Evolutionary conservation across 2,113 vertebrate genomes (phyloP).

Genomic region (Cisticola juncidis): DNA sequence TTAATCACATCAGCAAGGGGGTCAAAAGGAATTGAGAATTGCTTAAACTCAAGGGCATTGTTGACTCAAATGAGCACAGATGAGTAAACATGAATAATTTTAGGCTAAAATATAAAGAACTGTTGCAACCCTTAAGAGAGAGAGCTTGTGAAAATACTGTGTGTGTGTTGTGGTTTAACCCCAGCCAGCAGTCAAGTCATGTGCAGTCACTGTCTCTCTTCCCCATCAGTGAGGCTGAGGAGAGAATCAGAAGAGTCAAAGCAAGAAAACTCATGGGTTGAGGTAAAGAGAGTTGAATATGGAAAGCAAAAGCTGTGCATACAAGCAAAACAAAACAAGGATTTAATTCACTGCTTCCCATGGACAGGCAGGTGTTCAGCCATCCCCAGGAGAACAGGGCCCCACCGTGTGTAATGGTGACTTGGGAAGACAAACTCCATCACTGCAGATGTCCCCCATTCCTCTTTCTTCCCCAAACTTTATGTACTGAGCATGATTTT

Average conservation of each 20-base stretch:
- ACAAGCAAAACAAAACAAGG: background rate
- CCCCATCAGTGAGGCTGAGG: background rate
- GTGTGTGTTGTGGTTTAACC: background rate
- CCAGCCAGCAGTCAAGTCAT: background rate
- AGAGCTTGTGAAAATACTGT: background rate
- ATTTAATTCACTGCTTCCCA: background rate
- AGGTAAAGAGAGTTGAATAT: background rate
- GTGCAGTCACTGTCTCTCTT: fast-evolving
- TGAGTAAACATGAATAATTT: background rate
- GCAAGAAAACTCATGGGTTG: fast-evolving
- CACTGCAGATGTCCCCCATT: background rate
- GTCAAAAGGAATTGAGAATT: background rate
- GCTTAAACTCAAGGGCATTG: background rate
- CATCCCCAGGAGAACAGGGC: too few relatives aligned
- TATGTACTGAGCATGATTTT: background rate
- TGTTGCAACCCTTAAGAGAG: background rate
- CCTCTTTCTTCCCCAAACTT: background rate
- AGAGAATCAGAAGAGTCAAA: background rate
- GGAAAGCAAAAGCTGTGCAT: background rate
- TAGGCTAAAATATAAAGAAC: background rate
- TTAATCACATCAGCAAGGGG: background rate
- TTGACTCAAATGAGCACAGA: background rate
- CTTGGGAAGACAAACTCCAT: background rate
- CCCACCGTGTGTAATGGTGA: fast-evolving
- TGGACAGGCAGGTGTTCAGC: background rate